Conservation (phyloP, 1,140 invertebrate species). For the Sesamia nonagrioides region DNA sequence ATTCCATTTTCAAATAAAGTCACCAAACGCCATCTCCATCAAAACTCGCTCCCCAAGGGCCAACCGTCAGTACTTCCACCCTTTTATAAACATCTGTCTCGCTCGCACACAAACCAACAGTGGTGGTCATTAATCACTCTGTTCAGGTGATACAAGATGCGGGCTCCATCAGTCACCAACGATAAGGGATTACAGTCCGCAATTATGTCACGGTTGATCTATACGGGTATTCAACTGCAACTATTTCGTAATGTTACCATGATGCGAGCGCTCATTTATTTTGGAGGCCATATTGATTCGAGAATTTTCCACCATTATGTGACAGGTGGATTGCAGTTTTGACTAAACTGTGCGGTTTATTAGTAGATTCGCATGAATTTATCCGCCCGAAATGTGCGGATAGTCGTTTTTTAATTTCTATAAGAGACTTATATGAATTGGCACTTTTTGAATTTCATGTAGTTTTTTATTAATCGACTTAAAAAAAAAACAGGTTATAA, state of each 20-base stretch:
- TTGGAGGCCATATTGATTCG: not conserved
- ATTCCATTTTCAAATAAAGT: too few relatives aligned
- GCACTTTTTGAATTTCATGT: too few relatives aligned
- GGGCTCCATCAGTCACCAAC: conserved; percentile 54
- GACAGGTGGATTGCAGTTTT: too few relatives aligned
- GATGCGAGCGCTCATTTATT: not conserved
- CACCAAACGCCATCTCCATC: not conserved
- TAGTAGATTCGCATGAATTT: too few relatives aligned
- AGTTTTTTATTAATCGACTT: too few relatives aligned
- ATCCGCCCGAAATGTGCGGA: too few relatives aligned
- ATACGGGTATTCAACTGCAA: conserved; percentile 37
- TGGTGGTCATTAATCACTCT: conserved; percentile 52
- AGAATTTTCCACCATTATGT: not conserved
- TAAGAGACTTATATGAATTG: too few relatives aligned
- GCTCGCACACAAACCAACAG: conserved; percentile 47
- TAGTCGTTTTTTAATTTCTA: too few relatives aligned
- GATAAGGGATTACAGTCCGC: conserved; percentile 53
- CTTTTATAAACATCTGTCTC: conserved; percentile 51
- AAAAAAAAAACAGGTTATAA: too few relatives aligned
- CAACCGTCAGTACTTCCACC: not conserved
- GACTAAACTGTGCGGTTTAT: too few relatives aligned
- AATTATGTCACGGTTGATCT: conserved; percentile 52
- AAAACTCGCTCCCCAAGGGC: conserved; percentile 21
- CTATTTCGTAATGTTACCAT: conserved; percentile 9
- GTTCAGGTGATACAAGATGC: conserved; percentile 59